These are phyloP conservation scores for Penaeus japonicus DNA, from an alignment of 1,140 invertebrate genomes.

Conservation along the genomic window DNA sequence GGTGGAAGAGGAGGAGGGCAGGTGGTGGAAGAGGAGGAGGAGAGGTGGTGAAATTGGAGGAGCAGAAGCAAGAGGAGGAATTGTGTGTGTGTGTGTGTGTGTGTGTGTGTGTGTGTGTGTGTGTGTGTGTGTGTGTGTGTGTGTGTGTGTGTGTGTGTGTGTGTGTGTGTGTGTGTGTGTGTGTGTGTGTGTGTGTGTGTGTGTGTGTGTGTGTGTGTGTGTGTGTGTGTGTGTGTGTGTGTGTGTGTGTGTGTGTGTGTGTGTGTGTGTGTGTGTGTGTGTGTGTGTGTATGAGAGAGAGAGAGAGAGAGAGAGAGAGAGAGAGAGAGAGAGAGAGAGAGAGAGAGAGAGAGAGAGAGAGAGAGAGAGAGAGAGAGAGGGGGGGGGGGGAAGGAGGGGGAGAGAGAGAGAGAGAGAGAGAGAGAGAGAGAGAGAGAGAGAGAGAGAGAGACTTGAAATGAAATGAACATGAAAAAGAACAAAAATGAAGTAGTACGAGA, in stretches of 20 bases:
- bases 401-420: neutral
- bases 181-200: neutral
- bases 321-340: slow-evolving; percentile 10
- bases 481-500: neutral
- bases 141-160: neutral
- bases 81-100: slow-evolving; percentile 9
- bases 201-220: neutral
- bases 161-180: neutral
- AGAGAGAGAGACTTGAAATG: neutral
- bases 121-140: slow-evolving; percentile 22
- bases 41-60: too few relatives aligned
- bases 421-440: slow-evolving; percentile 1
- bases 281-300: neutral
- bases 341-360: neutral
- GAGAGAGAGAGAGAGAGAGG: neutral
- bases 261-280: neutral
- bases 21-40: too few relatives aligned
- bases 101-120: slow-evolving; percentile 22
- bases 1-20: too few relatives aligned
- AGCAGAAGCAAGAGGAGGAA: neutral
- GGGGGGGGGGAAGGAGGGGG: neutral
- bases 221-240: neutral
- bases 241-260: neutral
- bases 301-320: slow-evolving; percentile 10
- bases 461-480: neutral